Evolutionary conservation across 2,113 vertebrate species (phyloP), one percentile per base, ranked within the genome.

Genomic region (Phaethon lepturus): DNA sequence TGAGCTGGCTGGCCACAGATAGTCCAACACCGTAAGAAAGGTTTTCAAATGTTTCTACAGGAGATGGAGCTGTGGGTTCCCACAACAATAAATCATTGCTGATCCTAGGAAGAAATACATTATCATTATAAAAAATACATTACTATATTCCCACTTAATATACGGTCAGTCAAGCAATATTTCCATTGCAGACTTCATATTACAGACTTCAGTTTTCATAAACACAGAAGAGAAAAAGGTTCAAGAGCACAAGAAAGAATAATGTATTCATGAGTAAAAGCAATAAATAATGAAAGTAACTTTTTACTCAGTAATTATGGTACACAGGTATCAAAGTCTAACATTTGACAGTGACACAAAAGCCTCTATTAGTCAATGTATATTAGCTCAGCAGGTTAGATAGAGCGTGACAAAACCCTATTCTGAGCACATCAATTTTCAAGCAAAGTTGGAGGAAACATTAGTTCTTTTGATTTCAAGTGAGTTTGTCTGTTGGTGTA

Each of bases 41-140:
- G 95, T 98, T 99, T 96, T 99, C 99, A 88, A 99, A 98, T 1
- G 99, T 99, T 98, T 99, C 99, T 89, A 99, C 99, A 31, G 99
- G 99, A 72, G 99, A 99, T 16, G 99, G 99, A 90, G 99, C 99
- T 44, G 99, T 99, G 66, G 99, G 99, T 96, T 99, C 99, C 99
- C 99, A 99, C 16, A 99, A 98, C 40, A 99, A 95, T 92, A 99
- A 97, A 94, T 99, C 99, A 95, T 99, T 99, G 96, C 99, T 99
- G 97, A 99, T 99, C 97, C 99, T 99, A 97, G 29, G 94, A 98
- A 94, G 84, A 93, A 88, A 98, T 53, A 95, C 10, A 84, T 69
- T 50, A 63, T 71, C 47, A 29, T 76, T 92, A 68, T 33, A 90
- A 23, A 95, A 87, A 74, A 55, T 4, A 16, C 7, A 31, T 50